phyloP scores from a whole-genome alignment of 2,797 vertebrate genomes.

The Macroramphosus scolopax region DNA sequence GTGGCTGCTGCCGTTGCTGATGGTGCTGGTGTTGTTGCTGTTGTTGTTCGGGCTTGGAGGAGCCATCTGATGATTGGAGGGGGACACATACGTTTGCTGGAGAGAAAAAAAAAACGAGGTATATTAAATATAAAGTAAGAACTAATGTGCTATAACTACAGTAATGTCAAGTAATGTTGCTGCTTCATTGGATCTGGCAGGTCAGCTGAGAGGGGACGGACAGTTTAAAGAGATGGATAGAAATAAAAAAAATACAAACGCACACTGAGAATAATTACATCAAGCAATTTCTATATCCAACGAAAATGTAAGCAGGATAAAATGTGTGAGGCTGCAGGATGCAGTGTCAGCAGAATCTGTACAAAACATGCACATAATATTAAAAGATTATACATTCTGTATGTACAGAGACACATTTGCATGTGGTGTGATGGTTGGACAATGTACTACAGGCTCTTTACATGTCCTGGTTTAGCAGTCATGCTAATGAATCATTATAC shows the following conservation, averaged over 20 bases:
- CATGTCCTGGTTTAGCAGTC: constrained; percentile 2
- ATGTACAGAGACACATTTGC: not conserved
- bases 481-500: no score
- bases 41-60: constrained; percentile 88
- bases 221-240: not conserved
- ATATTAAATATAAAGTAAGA: no score
- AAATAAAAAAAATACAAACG: no score
- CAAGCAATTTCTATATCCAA: no score
- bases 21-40: constrained; percentile 73
- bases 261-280: not conserved
- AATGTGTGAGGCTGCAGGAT: no score
- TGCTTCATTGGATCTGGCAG: no score
- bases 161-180: no score
- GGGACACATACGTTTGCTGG: constrained; percentile 86
- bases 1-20: constrained; percentile 60
- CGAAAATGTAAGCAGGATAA: not conserved
- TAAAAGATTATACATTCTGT: constrained; percentile 5
- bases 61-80: constrained; percentile 86
- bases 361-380: constrained; percentile 2
- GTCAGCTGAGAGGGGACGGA: no score
- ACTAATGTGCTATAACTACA: no score
- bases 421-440: not conserved
- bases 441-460: not conserved
- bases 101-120: not conserved
- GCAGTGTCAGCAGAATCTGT: not conserved